Conservation (phyloP, 2,797 vertebrate species). For the Halcyon smyrnensis region DNA sequence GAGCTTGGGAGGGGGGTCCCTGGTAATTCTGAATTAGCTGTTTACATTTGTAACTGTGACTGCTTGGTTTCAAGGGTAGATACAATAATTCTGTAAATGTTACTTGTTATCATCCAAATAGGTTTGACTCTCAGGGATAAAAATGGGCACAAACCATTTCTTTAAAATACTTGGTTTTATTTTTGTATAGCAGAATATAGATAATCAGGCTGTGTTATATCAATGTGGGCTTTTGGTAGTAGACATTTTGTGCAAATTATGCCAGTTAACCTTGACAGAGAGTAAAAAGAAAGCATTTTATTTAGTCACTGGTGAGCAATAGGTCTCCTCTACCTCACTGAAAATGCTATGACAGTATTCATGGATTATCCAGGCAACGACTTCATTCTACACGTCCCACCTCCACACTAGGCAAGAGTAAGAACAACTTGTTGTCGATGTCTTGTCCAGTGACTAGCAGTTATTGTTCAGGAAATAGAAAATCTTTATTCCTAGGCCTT, state of each 20-base stretch:
- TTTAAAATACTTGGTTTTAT: background rate
- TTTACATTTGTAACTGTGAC: background rate
- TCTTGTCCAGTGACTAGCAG: background rate
- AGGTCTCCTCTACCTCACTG: background rate
- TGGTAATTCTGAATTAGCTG: background rate
- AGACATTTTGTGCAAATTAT: background rate
- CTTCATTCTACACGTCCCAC: background rate
- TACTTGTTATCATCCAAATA: background rate
- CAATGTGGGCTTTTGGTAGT: background rate
- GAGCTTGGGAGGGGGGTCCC: background rate
- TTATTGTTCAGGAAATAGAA: constrained; percentile 28
- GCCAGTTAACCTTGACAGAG: background rate
- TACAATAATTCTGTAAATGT: background rate
- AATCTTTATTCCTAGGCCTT: constrained; percentile 34
- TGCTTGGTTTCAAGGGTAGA: fast-evolving
- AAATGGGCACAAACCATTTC: background rate
- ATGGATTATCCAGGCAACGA: background rate
- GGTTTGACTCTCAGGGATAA: background rate
- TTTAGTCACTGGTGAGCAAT: background rate
- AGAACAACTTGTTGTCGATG: background rate
- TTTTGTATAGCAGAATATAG: background rate
- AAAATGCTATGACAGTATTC: background rate
- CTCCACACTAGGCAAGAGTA: background rate
- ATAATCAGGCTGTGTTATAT: background rate
- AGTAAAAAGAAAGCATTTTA: background rate